Base-by-base conservation (phyloP, 2,888 invertebrate species). In the Horisme vitalbata region DNA sequence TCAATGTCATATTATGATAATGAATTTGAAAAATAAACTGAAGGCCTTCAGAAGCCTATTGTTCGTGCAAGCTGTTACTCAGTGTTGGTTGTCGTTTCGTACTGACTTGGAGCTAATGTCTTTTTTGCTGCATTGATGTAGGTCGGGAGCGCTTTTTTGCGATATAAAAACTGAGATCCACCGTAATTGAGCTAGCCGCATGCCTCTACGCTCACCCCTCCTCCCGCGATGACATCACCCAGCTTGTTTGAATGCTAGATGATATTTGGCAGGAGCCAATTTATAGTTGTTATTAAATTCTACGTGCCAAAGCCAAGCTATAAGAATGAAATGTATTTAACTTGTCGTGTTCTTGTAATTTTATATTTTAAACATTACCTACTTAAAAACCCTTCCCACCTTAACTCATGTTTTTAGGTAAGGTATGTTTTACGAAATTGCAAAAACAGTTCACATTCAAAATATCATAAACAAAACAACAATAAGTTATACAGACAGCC, bases 51-150 rank as follows among this genome's bases (percentile, higher is more conserved):
- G 56, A 36, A 23, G 24, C 9, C 54, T 45, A 44, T 47, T 59
- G 52, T 61, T 65, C 60, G 68, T 64, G 49, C 59, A 48, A 61
- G 61, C 52, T 61, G 52, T 48, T 63, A 50, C 64, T 58, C 59
- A 57, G 56, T 55, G 62, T 55, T 61, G 54, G 53, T 61, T 55
- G 59, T 64, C 63, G 57, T 64, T 54, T 54, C 55, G 53, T 48
- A 52, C 47, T 55, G 57, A 61, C 47, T 63, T 61, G 50, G 50
- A 59, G 63, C 51, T 65, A 65, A 67, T 64, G 62, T 54, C 55
- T 68, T 80, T 76, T 77, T 78, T 77, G 69, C 61, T 43, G 62
- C 55, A 68, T 87, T 88, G 85, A 75, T 81, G 84, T 83, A 88
- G 88, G 88, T 88, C 87, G 79, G 67, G 79, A 44, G 66, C 57